Evolutionary conservation across 2,113 vertebrate genomes (phyloP).

Genomic region (Oreotrochilus melanogaster): DNA sequence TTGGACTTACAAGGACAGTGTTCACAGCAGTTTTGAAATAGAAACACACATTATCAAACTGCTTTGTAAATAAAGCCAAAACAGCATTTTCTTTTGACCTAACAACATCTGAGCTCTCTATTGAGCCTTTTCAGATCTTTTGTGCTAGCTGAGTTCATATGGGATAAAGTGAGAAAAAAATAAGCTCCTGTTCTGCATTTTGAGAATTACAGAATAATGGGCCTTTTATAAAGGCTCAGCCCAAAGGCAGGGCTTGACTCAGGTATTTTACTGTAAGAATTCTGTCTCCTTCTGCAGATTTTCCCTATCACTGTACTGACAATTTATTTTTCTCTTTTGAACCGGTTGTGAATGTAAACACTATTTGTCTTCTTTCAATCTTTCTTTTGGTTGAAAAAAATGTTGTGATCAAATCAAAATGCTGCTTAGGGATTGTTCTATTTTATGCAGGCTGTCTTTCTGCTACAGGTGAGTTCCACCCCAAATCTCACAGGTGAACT

Average conservation of each 20-base stretch:
- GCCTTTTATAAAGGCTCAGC: not conserved
- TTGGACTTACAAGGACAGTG: not conserved
- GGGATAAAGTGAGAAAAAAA: not conserved
- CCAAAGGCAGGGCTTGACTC: not conserved
- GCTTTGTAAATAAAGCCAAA: not conserved
- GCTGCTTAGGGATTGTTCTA: not conserved
- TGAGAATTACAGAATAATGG: not conserved
- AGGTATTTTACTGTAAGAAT: not conserved
- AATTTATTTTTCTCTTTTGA: not conserved
- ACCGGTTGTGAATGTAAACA: not conserved
- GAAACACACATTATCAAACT: not conserved
- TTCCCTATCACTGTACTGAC: not conserved
- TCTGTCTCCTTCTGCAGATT: not conserved
- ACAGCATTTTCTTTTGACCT: not conserved
- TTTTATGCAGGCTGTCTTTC: not conserved
- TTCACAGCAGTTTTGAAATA: not conserved
- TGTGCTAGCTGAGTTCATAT: not conserved
- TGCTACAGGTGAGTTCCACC: not conserved
- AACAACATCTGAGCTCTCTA: not conserved
- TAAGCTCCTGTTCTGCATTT: not conserved
- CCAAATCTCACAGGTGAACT: not conserved
- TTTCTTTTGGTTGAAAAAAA: not conserved
- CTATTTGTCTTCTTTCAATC: not conserved
- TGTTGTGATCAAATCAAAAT: not conserved
- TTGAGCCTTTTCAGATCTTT: not conserved